phyloP scores from a whole-genome alignment of 2,797 vertebrate genomes.

The Galaxias olidus region DNA sequence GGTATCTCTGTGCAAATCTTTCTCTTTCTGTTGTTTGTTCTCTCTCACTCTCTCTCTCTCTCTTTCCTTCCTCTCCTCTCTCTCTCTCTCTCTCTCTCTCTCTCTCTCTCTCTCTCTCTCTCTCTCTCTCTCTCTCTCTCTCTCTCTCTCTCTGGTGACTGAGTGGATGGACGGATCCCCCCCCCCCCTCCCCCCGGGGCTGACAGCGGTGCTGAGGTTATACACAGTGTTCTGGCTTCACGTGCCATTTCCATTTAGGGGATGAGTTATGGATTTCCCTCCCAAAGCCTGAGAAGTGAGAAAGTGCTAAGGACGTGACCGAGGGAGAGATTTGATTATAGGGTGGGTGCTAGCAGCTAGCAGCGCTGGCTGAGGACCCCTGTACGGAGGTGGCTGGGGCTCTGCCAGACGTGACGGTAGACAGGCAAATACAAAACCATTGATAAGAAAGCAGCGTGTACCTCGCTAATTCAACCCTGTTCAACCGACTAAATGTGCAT shows the following conservation, averaged over 20 bases:
- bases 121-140: slow-evolving; percentile 46
- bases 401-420: no score
- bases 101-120: not conserved
- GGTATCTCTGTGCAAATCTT: no score
- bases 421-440: no score
- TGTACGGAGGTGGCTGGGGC: no score
- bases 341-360: slow-evolving; percentile 23
- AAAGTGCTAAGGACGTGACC: slow-evolving; percentile 39
- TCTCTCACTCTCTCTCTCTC: not conserved
- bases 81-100: not conserved
- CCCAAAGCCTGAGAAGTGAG: slow-evolving; percentile 33
- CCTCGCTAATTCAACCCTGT: no score
- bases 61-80: not conserved
- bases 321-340: slow-evolving; percentile 43
- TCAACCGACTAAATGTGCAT: no score
- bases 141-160: slow-evolving; percentile 51
- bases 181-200: slow-evolving; percentile 44
- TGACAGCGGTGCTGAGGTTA: slow-evolving; percentile 36
- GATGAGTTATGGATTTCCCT: slow-evolving; percentile 58
- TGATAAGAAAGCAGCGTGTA: no score
- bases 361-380: slow-evolving; percentile 4
- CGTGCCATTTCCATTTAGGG: slow-evolving; percentile 54
- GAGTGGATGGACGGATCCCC: slow-evolving; percentile 49
- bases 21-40: not conserved
- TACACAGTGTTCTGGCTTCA: slow-evolving; percentile 28